Conservation (phyloP, 2,888 invertebrate genomes). For the Aromia moschata region DNA sequence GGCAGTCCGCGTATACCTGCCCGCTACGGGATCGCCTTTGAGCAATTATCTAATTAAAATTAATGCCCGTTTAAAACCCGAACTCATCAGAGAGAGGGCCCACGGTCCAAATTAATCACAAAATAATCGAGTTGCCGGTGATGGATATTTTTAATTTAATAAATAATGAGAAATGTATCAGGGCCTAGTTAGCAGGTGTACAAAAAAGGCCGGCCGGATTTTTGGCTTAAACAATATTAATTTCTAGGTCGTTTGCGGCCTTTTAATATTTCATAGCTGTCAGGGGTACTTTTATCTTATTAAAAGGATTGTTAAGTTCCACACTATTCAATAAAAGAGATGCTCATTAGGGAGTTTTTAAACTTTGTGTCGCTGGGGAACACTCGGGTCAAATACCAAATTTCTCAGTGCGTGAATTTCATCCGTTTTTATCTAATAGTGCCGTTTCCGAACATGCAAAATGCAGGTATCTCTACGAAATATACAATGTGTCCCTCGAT, state of each 20-base stretch:
- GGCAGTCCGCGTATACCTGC: constrained; percentile 53
- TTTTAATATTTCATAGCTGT: constrained; percentile 30
- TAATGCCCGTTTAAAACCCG: constrained; percentile 62
- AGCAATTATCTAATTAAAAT: constrained; percentile 64
- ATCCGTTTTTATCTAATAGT: no score
- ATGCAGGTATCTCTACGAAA: no score
- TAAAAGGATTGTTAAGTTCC: no score
- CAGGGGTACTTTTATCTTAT: constrained; percentile 7
- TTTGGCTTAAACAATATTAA: constrained; percentile 38
- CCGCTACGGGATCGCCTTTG: constrained; percentile 56
- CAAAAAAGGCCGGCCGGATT: constrained; percentile 56
- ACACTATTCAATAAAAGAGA: no score
- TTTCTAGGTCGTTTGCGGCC: constrained; percentile 39
- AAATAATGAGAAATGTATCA: constrained; percentile 63
- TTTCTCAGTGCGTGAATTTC: no score
- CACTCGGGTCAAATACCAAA: no score
- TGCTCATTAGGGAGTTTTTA: no score
- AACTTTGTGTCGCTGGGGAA: no score
- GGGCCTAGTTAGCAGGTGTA: constrained; percentile 61
- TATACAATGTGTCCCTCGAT: no score
- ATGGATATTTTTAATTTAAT: constrained; percentile 64
- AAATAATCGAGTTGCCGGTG: constrained; percentile 60
- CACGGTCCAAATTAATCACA: constrained; percentile 61
- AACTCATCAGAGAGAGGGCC: constrained; percentile 61
- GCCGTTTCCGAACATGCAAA: no score